Base-by-base conservation (phyloP, 2,797 vertebrate species). In the Zenarchopterus dispar region DNA sequence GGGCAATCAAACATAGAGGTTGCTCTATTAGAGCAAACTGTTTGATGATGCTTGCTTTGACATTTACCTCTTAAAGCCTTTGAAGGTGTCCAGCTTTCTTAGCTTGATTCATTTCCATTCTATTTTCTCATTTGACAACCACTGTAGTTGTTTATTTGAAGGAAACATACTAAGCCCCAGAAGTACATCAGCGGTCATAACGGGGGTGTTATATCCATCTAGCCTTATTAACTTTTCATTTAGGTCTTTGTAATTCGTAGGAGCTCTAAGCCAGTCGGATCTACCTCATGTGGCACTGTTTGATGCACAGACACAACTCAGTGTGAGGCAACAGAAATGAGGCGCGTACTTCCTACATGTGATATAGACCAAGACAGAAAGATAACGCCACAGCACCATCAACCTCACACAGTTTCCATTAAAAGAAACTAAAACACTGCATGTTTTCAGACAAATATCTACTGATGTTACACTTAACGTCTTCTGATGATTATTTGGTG, bases 1-100 rank as follows among this genome's bases (percentile, higher is more conserved):
- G 73, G 69, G 59, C 66, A 67, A 84, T 85, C 78, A 69, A 66
- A 83, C 70, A 59, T 52, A 49, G 57, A 73, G 62, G 70, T 63
- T 60, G 55, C 50, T 69, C 62, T 26, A 56, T 81, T 55, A 77
- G 65, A 52, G 46, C 19, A 79, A 77, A 77, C 15, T 43, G 62
- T 70, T 67, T 68, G 50, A 77, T 65, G 57, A 62, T 46, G 31
- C 51, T 66, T 19, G 24, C n/a, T 51, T 28, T 78, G 56, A 68
- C 44, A 53, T 77, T 74, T 61, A 2, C 56, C 36, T 62, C 70
- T 48, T 33, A 0, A 46, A 54, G 43, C 6, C 0, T 67, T 60
- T 61, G 47, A 36, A 24, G 17, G 28, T 43, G 64, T 18, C 8
- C 45, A 28, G 63, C n/a, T 45, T 46, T 67, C 18, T 57, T 19